Conservation (phyloP, 2,113 vertebrate genomes). For the Caranx ignobilis region DNA sequence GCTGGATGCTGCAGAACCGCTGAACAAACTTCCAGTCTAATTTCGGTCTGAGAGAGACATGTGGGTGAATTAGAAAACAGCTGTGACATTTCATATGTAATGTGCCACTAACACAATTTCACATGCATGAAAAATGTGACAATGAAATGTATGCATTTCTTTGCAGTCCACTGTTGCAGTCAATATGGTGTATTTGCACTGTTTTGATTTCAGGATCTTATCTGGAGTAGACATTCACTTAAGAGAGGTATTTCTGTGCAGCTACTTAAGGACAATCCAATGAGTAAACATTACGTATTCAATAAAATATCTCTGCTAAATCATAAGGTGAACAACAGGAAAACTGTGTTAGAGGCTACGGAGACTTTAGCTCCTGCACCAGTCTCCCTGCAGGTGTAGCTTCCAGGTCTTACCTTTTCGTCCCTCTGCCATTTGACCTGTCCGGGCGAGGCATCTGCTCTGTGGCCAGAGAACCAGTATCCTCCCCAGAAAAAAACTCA, state of each 20-base stretch:
- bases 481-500: background rate
- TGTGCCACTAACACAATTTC: background rate
- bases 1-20: constrained; percentile 89
- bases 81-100: background rate
- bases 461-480: background rate
- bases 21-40: constrained; percentile 89
- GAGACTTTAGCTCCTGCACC: background rate
- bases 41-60: constrained; percentile 77
- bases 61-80: background rate
- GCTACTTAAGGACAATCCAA: background rate
- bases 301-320: too few species aligned
- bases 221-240: too few species aligned
- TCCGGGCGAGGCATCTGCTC: constrained; percentile 68
- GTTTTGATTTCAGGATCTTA: too few species aligned
- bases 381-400: background rate
- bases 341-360: background rate
- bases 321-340: background rate
- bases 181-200: too few species aligned
- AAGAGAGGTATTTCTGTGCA: background rate
- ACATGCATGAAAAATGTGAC: background rate
- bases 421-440: constrained; percentile 44
- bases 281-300: background rate
- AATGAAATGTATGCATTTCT: background rate
- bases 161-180: background rate
- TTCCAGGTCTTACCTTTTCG: constrained; percentile 59